A percentile compares a stretch with the other conserved stretches of the same genome.
phyloP scores from a whole-genome alignment of 2,113 vertebrate species.

The Lepisosteus osseus region DNA sequence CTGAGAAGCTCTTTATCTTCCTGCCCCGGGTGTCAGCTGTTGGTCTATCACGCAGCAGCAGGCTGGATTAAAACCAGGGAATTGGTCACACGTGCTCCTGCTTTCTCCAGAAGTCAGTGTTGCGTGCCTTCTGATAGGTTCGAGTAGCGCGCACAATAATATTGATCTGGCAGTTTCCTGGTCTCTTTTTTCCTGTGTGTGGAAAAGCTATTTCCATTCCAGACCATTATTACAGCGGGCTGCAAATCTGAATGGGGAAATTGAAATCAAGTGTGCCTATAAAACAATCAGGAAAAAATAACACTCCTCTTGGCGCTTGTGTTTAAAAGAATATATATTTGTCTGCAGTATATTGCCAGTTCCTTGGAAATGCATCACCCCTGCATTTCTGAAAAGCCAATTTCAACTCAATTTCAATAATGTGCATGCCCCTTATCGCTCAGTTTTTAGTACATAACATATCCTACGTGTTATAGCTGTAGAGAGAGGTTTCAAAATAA shows the following conservation, averaged over 20 bases:
- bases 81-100: slow-evolving; percentile 20
- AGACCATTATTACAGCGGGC: slow-evolving; percentile 3
- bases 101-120: neutral
- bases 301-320: neutral
- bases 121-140: slow-evolving; percentile 16
- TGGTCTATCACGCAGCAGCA: neutral
- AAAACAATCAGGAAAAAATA: slow-evolving; percentile 3
- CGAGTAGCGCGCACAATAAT: slow-evolving; percentile 30
- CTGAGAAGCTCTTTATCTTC: neutral
- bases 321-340: neutral
- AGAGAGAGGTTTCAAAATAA: too few species aligned
- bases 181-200: slow-evolving; percentile 18
- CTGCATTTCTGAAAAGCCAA: neutral
- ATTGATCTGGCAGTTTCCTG: slow-evolving; percentile 26
- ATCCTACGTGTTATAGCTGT: too few species aligned
- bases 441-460: neutral
- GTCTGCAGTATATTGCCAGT: neutral
- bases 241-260: neutral
- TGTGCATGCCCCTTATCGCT: neutral
- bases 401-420: slow-evolving; percentile 10
- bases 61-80: slow-evolving; percentile 11
- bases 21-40: neutral
- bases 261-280: neutral
- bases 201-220: slow-evolving; percentile 24
- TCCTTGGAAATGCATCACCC: neutral